Percentiles rank a stretch among this genome's conserved stretches.
phyloP scores from a whole-genome alignment of 2,888 invertebrate genomes.

The Lasius fuliginosus region DNA sequence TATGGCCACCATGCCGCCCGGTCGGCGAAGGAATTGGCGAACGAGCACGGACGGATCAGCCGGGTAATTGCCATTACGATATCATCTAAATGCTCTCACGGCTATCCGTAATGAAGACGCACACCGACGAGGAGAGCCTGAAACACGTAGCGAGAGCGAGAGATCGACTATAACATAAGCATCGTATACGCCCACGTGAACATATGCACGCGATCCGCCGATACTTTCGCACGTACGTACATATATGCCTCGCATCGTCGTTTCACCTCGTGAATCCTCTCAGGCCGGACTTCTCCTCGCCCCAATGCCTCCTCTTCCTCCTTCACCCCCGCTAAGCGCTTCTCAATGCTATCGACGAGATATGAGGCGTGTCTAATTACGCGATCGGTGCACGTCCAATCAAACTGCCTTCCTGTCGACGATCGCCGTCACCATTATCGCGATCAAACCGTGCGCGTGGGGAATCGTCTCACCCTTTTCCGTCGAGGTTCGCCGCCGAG shows the following conservation, averaged over 20 bases:
- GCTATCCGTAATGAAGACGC: constrained; percentile 80
- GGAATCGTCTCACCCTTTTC: constrained; percentile 73
- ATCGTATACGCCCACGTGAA: constrained; percentile 38
- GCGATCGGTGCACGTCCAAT: constrained; percentile 81
- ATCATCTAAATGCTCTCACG: constrained; percentile 83
- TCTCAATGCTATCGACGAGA: constrained; percentile 81
- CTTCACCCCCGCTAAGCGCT: constrained; percentile 53
- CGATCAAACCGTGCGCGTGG: constrained; percentile 70
- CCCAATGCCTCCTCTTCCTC: constrained; percentile 35
- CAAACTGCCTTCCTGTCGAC: constrained; percentile 81
- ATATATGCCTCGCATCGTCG: constrained; percentile 52
- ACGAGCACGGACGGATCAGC: constrained; percentile 72
- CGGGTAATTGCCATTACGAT: constrained; percentile 81
- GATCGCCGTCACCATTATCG: constrained; percentile 78
- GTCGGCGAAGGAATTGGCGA: constrained; percentile 72
- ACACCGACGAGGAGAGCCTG: constrained; percentile 61
- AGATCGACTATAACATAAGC: constrained; percentile 55
- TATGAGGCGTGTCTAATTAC: constrained; percentile 86
- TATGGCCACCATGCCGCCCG: constrained; percentile 71
- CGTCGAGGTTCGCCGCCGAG: constrained; percentile 63
- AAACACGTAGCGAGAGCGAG: constrained; percentile 62
- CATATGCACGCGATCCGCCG: constrained; percentile 58
- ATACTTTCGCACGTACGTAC: constrained; percentile 62
- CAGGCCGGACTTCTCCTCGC: constrained; percentile 55
- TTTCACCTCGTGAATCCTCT: constrained; percentile 57